Conservation (phyloP, 2,888 invertebrate genomes). For the Luffia ferchaultella region DNA sequence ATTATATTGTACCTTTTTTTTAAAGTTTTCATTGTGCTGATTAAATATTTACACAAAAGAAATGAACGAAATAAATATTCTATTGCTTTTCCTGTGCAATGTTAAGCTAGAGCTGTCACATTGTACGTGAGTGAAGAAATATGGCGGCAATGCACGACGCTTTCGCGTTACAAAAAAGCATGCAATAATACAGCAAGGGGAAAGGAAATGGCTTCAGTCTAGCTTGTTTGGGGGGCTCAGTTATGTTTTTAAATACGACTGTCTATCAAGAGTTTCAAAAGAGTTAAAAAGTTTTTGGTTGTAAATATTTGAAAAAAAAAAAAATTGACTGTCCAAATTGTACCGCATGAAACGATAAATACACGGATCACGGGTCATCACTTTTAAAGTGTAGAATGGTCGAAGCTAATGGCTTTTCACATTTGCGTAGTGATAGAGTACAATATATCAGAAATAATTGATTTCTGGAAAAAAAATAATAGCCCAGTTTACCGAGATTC, state of each 20-base stretch:
- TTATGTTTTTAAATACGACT: background rate
- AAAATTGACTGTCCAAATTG: slow-evolving; percentile 15
- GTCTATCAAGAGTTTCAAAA: background rate
- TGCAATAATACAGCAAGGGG: slow-evolving; percentile 12
- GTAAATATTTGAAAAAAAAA: slow-evolving; percentile 8
- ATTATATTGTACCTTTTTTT: too few relatives aligned
- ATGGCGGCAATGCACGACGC: slow-evolving; percentile 13
- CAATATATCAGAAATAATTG: too few relatives aligned
- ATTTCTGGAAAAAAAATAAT: too few relatives aligned
- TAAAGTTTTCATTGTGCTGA: too few relatives aligned
- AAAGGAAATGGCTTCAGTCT: slow-evolving; percentile 2
- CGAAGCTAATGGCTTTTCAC: too few relatives aligned
- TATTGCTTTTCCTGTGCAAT: background rate
- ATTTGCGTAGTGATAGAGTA: too few relatives aligned
- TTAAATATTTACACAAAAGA: too few relatives aligned
- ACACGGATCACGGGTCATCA: too few relatives aligned
- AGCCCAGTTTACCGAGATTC: too few relatives aligned
- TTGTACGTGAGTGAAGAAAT: slow-evolving; percentile 14
- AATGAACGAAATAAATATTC: background rate
- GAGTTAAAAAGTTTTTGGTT: background rate
- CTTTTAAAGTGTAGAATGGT: too few relatives aligned
- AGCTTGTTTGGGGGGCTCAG: background rate
- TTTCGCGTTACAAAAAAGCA: slow-evolving; percentile 13
- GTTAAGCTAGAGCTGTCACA: slow-evolving; percentile 13
- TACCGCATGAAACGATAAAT: too few relatives aligned